A percentile compares a stretch with the other conserved stretches of the same genome.
These are phyloP conservation scores for Dicentrarchus labrax DNA, from an alignment of 2,113 vertebrate species.

Conservation along the genomic window DNA sequence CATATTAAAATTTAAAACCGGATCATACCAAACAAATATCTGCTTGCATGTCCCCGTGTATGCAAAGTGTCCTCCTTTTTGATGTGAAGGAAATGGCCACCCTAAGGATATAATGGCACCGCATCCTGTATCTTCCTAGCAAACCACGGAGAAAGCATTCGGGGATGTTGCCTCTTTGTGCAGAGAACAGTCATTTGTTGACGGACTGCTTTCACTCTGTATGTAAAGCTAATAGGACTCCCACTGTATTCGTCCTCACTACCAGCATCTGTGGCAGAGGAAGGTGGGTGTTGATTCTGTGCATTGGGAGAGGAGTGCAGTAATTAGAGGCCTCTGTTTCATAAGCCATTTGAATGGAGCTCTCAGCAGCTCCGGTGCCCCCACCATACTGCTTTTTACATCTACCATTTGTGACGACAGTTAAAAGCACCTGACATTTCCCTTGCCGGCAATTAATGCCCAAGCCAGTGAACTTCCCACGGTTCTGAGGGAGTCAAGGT, in stretches of 20 bases:
- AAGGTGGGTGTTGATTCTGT: constrained; percentile 47
- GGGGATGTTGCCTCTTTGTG: not conserved
- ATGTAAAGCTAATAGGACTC: constrained; percentile 22
- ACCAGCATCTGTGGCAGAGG: constrained; percentile 7
- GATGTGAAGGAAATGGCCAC: too few relatives aligned
- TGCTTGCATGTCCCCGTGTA: too few relatives aligned
- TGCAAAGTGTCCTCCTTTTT: too few relatives aligned
- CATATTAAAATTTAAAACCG: too few relatives aligned
- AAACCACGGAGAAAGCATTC: not conserved
- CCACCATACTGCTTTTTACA: constrained; percentile 6
- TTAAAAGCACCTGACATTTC: constrained; percentile 72
- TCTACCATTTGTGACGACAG: constrained; percentile 45
- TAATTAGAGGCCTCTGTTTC: constrained; percentile 65
- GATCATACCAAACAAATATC: too few relatives aligned
- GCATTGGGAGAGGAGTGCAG: constrained; percentile 13
- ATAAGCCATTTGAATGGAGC: constrained; percentile 54
- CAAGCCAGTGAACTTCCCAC: constrained; percentile 13
- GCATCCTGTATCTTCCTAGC: not conserved
- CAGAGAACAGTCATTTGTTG: constrained; percentile 8
- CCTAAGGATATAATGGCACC: not conserved
- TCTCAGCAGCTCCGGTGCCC: constrained; percentile 17
- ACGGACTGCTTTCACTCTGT: constrained; percentile 31
- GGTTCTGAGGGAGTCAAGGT: not conserved
- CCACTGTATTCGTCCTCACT: constrained; percentile 23
- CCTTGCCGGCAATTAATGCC: constrained; percentile 45